Percentiles rank a stretch among this genome's conserved stretches.
Conservation (phyloP, 2,113 vertebrate species). For the Paramormyrops kingsleyae region DNA sequence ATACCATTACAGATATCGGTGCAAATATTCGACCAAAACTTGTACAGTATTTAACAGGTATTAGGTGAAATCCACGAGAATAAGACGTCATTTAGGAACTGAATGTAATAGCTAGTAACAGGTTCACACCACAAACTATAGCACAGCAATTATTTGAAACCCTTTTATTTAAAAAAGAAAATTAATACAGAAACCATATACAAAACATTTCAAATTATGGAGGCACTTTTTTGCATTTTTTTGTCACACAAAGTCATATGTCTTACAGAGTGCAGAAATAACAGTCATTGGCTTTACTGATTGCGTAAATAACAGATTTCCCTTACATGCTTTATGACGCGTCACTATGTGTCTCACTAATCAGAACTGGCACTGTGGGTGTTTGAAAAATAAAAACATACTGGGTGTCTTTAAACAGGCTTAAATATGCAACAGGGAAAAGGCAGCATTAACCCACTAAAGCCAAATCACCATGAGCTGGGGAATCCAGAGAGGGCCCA, state of each 20-base stretch:
- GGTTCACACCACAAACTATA: background rate
- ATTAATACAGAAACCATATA: slow-evolving; percentile 17
- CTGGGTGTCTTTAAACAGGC: background rate
- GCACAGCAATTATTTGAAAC: background rate
- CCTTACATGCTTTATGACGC: background rate
- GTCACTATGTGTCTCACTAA: background rate
- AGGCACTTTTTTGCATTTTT: background rate
- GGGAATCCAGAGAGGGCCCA: background rate
- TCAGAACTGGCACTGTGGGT: background rate
- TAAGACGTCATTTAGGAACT: background rate
- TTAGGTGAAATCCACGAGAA: background rate
- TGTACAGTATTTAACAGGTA: background rate
- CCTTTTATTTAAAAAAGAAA: slow-evolving; percentile 12
- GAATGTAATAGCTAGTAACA: background rate
- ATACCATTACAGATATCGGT: slow-evolving; percentile 18
- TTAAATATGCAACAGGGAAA: background rate
- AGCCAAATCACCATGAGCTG: background rate
- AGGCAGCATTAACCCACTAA: background rate
- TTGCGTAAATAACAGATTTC: background rate
- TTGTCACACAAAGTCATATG: background rate
- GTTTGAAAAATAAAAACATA: background rate
- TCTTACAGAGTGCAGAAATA: background rate
- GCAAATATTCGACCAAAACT: background rate
- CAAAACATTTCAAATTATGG: slow-evolving; percentile 11
- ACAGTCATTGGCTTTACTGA: slow-evolving; percentile 5